Evolutionary conservation across 2,888 invertebrate genomes (phyloP).

Genomic region (Ophion ventricosus): DNA sequence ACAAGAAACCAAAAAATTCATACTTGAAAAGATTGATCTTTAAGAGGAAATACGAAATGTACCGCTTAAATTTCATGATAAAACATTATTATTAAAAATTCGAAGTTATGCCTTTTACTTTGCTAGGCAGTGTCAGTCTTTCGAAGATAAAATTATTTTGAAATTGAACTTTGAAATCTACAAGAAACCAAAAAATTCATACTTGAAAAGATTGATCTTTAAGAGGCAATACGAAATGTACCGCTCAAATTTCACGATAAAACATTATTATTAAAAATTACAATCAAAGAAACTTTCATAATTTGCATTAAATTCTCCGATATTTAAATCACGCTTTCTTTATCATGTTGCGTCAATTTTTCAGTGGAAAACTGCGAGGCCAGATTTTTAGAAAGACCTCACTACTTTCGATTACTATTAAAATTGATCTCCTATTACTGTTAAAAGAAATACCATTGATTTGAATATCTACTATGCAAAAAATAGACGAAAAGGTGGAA

Average conservation of each 20-base stretch:
- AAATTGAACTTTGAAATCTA: background rate
- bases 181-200: background rate
- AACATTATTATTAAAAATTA: background rate
- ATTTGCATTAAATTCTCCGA: background rate
- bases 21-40: background rate
- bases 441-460: too few relatives aligned
- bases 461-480: too few relatives aligned
- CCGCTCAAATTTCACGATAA: background rate
- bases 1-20: background rate
- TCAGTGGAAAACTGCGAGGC: too few relatives aligned
- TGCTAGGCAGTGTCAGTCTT: background rate
- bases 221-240: background rate
- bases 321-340: background rate
- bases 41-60: background rate
- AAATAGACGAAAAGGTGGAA: background rate
- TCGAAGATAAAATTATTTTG: background rate
- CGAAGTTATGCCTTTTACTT: constrained; percentile 5
- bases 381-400: too few relatives aligned
- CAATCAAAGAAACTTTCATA: background rate
- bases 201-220: background rate
- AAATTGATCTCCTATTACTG: too few relatives aligned
- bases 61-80: background rate
- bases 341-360: too few relatives aligned
- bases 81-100: background rate
- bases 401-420: background rate